phyloP scores from a whole-genome alignment of 2,797 vertebrate genomes.

The Rhyacichthys aspro region DNA sequence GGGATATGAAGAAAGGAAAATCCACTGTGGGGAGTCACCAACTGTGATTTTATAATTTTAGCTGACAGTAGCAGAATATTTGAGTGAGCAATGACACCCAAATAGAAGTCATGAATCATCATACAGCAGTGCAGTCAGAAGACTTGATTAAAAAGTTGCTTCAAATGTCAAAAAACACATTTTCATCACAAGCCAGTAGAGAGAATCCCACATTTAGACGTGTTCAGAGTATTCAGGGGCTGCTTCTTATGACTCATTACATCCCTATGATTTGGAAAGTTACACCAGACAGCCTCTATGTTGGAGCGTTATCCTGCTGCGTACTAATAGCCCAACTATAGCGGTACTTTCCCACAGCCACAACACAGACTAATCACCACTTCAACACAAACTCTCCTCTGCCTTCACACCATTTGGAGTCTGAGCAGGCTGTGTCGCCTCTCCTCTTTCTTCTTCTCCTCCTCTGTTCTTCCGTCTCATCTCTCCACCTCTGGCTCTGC shows the following conservation, averaged over 20 bases:
- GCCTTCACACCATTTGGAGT: slow-evolving; percentile 60
- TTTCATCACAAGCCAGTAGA: not conserved
- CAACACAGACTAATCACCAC: slow-evolving; percentile 53
- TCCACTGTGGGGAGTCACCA: slow-evolving; percentile 10
- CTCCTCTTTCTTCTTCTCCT: slow-evolving; percentile 45
- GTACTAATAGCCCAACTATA: slow-evolving; percentile 41
- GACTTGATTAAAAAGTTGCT: not conserved
- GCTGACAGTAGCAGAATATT: slow-evolving; percentile 13
- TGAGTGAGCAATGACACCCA: not conserved
- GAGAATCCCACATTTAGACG: slow-evolving; percentile 1
- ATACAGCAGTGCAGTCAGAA: not conserved
- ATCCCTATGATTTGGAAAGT: slow-evolving; percentile 22
- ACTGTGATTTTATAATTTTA: slow-evolving; percentile 8
- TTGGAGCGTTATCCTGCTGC: slow-evolving; percentile 37
- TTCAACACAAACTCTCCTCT: slow-evolving; percentile 44
- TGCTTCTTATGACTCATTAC: slow-evolving; percentile 5
- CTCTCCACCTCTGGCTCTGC: slow-evolving; percentile 72
- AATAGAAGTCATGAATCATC: slow-evolving; percentile 1
- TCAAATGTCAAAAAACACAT: not conserved
- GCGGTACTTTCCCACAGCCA: slow-evolving; percentile 42
- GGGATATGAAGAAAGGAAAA: slow-evolving; percentile 24
- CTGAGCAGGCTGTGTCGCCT: slow-evolving; percentile 39
- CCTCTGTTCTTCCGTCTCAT: slow-evolving; percentile 58
- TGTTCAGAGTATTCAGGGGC: not conserved
- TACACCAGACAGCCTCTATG: slow-evolving; percentile 17